A percentile compares a stretch with the other conserved stretches of the same genome.
These are phyloP conservation scores for Nysson spinosus DNA, from an alignment of 2,888 invertebrate genomes.

Conservation along the genomic window DNA sequence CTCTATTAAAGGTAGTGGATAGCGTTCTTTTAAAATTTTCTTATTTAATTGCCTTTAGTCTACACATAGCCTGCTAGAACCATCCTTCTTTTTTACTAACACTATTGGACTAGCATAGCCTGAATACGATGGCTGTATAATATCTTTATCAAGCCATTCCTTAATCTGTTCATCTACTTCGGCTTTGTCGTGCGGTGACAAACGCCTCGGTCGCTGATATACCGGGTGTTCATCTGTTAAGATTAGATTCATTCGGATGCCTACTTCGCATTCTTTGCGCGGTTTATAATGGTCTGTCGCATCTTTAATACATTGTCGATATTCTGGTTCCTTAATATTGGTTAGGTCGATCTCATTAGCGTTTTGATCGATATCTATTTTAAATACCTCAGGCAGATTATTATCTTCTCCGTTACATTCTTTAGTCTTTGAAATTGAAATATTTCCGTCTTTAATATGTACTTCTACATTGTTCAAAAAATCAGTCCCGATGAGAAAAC, in stretches of 20 bases:
- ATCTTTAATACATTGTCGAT: too few species aligned
- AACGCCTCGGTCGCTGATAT: constrained; percentile 14
- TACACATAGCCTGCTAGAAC: constrained; percentile 11
- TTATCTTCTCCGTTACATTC: too few species aligned
- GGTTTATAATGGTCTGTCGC: too few species aligned
- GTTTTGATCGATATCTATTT: too few species aligned
- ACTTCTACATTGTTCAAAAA: too few species aligned
- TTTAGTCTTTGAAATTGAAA: too few species aligned
- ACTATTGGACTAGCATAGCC: constrained; percentile 33
- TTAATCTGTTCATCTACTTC: constrained; percentile 46
- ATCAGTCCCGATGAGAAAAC: too few species aligned
- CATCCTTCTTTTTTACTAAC: constrained; percentile 26
- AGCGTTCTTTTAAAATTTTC: neutral
- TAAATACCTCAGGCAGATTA: too few species aligned
- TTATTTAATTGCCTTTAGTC: constrained; percentile 25
- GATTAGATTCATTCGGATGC: neutral
- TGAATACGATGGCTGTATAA: constrained; percentile 9
- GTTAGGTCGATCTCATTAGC: too few species aligned
- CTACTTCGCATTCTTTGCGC: too few species aligned
- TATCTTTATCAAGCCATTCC: constrained; percentile 45
- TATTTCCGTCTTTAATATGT: too few species aligned
- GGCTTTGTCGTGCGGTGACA: constrained; percentile 35
- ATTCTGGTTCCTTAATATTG: too few species aligned
- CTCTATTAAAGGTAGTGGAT: neutral
- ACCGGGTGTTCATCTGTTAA: constrained; percentile 36